Base-by-base conservation (phyloP, 2,888 invertebrate genomes). In the Drosophila fulvimacula region DNA sequence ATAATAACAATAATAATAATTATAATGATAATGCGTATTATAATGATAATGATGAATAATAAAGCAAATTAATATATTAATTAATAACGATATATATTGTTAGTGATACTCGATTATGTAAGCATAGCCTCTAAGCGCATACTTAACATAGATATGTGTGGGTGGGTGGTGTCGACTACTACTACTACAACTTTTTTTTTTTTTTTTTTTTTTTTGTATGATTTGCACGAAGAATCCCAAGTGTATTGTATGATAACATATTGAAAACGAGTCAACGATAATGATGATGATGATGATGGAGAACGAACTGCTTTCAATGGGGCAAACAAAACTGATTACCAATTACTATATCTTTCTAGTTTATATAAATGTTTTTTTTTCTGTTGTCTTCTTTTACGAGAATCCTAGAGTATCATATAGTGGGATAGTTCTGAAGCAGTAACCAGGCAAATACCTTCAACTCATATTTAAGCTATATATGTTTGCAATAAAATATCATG, bases 391-490 rank as follows among this genome's bases (percentile, higher is more conserved):
- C 65, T 56, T 56, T 62, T 56, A 69, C 17, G 57, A 64, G 61
- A 69, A 81, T 71, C 68, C 73, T 84, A 84, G 69, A 76, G 85
- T 83, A 88, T 79, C 55, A 72, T 67, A 75, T 83, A 85, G 82
- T 71, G 74, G 78, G 75, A 75, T 88, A 82, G 88, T 85, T 82
- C 75, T 78, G 78, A 77, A 73, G 67, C 82, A 87, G 74, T 82
- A 76, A 87, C 79, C 82, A 82, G 88, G 85, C 82, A 84, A 87
- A 87, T 84, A 84, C 80, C 83, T 88, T 82, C 73, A 83, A 80
- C 82, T 88, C 83, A 88, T 83, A 87, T 74, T 82, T 83, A 88
- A 83, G 82, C 82, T 82, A 82, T 85, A 85, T 80, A 85, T 83
- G 86, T 88, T 88, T 83, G 81, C 88, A 83, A 83, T 88, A 88